A percentile compares a stretch with the other conserved stretches of the same genome.
These are phyloP conservation scores for Agonopterix heracliana DNA, from an alignment of 2,888 invertebrate genomes.

Conservation along the genomic window DNA sequence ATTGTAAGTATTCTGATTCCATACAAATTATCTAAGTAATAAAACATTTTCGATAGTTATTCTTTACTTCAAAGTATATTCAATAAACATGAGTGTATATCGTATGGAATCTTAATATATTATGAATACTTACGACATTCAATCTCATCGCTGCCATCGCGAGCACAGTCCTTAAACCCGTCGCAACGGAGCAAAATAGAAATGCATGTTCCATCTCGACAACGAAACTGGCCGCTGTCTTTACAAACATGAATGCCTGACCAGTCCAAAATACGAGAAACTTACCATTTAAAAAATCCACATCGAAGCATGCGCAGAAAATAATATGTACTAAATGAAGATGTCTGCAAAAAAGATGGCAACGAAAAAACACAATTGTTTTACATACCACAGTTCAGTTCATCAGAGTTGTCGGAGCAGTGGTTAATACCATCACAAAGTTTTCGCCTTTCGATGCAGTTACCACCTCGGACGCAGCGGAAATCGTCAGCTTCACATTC, in stretches of 20 bases:
- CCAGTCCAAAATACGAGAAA: conserved; percentile 43
- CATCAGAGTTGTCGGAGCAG: conserved; percentile 79
- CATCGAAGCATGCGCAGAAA: conserved; percentile 39
- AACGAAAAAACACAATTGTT: background rate
- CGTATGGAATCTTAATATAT: too few species aligned
- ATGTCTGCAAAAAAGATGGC: background rate
- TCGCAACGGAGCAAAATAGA: conserved; percentile 82
- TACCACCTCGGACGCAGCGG: conserved; percentile 76
- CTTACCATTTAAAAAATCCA: conserved; percentile 47
- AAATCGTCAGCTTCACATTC: conserved; percentile 69
- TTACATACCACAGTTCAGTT: conserved; percentile 59
- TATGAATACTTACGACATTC: conserved; percentile 75
- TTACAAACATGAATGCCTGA: conserved; percentile 53
- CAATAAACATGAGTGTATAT: too few species aligned
- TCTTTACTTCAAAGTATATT: too few species aligned
- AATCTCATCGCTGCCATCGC: conserved; percentile 79
- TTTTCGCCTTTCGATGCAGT: conserved; percentile 74
- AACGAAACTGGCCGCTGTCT: conserved; percentile 79
- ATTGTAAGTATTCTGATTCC: too few species aligned
- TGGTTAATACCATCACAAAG: conserved; percentile 74
- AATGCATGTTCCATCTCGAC: conserved; percentile 84
- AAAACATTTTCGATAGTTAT: too few species aligned
- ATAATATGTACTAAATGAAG: background rate
- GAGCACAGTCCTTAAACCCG: conserved; percentile 82
- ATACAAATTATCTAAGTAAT: too few species aligned